A percentile compares a stretch with the other conserved stretches of the same genome.
These are phyloP conservation scores for Trachurus trachurus DNA, from an alignment of 2,797 vertebrate genomes.

Conservation along the genomic window DNA sequence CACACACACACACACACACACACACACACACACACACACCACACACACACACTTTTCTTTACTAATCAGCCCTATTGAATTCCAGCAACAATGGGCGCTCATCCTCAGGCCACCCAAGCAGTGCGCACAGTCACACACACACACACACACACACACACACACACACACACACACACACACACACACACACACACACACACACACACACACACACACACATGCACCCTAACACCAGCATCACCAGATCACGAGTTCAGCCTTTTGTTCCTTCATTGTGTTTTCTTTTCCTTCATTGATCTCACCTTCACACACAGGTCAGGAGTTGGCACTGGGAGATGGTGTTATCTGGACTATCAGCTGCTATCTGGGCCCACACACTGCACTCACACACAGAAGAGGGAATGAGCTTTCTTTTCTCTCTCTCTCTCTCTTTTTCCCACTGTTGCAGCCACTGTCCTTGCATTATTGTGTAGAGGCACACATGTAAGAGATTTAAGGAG, in stretches of 20 bases:
- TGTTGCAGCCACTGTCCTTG: slow-evolving; percentile 6
- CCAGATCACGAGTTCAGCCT: slow-evolving; percentile 82
- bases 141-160: slow-evolving; percentile 39
- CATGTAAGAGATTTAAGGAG: neutral
- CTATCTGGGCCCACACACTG: slow-evolving; percentile 66
- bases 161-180: slow-evolving; percentile 44
- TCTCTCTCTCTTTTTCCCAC: slow-evolving; percentile 8
- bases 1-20: slow-evolving; percentile 14
- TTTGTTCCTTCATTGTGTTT: slow-evolving; percentile 81
- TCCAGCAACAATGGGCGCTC: slow-evolving; percentile 84
- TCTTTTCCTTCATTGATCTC: slow-evolving; percentile 73
- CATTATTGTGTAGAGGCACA: neutral
- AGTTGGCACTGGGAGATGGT: slow-evolving; percentile 57
- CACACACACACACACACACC: too few relatives aligned
- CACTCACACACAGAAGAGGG: slow-evolving; percentile 31
- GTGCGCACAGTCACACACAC: slow-evolving; percentile 45
- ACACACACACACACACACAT: slow-evolving; percentile 37
- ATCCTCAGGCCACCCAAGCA: slow-evolving; percentile 87
- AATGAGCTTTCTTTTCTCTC: neutral
- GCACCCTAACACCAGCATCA: slow-evolving; percentile 63
- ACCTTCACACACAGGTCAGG: slow-evolving; percentile 78
- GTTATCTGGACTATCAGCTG: slow-evolving; percentile 73
- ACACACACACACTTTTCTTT: slow-evolving; percentile 64
- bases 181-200: slow-evolving; percentile 36
- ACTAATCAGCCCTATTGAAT: slow-evolving; percentile 88